phyloP scores from a whole-genome alignment of 2,888 invertebrate genomes.

The Ernsta delagoae region DNA sequence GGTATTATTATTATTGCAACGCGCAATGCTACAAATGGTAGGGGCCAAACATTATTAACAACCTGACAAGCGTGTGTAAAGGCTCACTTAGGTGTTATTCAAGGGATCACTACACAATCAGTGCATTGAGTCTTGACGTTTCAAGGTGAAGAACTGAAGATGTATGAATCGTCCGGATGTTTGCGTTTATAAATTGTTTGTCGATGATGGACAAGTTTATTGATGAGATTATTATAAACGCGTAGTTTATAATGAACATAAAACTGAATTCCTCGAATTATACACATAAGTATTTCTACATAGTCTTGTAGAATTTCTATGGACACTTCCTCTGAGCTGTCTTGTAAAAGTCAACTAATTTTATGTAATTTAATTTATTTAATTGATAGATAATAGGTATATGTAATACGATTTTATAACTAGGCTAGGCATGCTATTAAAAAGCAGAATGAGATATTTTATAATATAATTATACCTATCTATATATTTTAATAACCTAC shows the following conservation, averaged over 20 bases:
- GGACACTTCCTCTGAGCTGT: too few species aligned
- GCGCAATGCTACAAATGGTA: conserved; percentile 12
- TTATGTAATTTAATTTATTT: too few species aligned
- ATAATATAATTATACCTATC: too few species aligned
- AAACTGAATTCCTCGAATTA: neutral
- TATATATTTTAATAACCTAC: too few species aligned
- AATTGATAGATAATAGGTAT: too few species aligned
- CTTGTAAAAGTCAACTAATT: too few species aligned
- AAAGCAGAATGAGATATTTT: too few species aligned
- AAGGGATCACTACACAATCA: conserved; percentile 33
- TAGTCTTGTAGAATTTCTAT: too few species aligned
- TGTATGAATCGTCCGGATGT: conserved; percentile 18
- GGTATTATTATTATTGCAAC: neutral
- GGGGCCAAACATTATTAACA: conserved; percentile 30
- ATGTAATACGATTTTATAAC: too few species aligned
- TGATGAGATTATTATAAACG: conserved; percentile 1
- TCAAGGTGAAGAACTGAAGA: conserved; percentile 23
- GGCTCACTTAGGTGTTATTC: conserved; percentile 37
- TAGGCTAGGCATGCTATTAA: too few species aligned
- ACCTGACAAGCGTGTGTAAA: conserved; percentile 44
- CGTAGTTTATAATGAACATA: neutral
- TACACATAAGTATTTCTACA: too few species aligned
- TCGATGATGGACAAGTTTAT: neutral
- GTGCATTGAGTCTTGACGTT: neutral
- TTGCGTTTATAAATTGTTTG: neutral